phyloP scores from a whole-genome alignment of 53 echinoderm and acorn worm species.

The Echinometra lucunter region DNA sequence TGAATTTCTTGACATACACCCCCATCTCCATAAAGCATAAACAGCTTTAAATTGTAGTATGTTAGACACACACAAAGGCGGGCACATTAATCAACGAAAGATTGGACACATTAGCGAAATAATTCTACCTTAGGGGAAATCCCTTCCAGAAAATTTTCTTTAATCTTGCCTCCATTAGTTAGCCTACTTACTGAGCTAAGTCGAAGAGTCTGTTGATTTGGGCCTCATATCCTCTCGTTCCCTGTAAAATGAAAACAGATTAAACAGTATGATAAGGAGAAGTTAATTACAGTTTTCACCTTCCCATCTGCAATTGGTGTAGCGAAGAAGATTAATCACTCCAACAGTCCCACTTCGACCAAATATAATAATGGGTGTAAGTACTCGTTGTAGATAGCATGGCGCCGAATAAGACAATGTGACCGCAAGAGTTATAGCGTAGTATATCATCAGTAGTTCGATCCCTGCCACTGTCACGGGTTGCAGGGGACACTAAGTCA shows the following conservation, averaged over 20 bases:
- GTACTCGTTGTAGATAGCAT: neutral
- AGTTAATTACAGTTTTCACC: neutral
- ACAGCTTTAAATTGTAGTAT: no score
- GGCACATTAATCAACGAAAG: neutral
- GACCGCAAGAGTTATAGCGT: neutral
- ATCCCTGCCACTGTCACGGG: no score
- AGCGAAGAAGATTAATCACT: neutral
- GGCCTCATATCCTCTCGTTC: slow-evolving; percentile 89
- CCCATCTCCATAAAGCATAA: no score
- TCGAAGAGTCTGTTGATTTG: slow-evolving; percentile 96
- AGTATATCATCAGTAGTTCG: no score
- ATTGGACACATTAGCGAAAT: neutral
- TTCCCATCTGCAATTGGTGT: neutral
- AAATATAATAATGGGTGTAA: neutral
- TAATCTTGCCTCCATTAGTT: neutral
- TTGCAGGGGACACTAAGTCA: no score
- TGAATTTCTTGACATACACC: no score
- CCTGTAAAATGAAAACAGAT: slow-evolving; percentile 72
- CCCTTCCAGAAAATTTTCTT: slow-evolving; percentile 16
- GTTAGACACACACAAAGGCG: neutral
- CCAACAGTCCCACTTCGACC: neutral
- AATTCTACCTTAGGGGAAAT: neutral
- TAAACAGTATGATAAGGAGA: neutral
- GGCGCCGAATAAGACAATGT: neutral
- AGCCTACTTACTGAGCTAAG: slow-evolving; percentile 86